Evolutionary conservation across 2,888 invertebrate genomes (phyloP).

Genomic region (Synergus umbraculus): DNA sequence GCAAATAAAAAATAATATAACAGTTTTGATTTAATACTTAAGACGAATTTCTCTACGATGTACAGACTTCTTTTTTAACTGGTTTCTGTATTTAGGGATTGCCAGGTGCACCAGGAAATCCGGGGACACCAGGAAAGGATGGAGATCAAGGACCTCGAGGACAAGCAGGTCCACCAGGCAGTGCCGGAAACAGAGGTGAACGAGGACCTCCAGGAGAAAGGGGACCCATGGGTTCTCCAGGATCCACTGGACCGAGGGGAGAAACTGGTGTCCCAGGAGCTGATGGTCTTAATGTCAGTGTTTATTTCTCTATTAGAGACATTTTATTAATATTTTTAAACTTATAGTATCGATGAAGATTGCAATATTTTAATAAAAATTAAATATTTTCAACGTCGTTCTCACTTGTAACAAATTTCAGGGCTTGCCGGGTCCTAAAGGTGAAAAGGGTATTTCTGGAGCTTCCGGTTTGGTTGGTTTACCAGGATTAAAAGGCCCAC

Average conservation of each 20-base stretch:
- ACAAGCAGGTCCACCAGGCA: constrained; percentile 79
- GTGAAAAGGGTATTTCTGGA: constrained; percentile 79
- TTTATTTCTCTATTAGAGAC: neutral
- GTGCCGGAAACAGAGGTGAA: constrained; percentile 80
- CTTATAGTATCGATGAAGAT: too few species aligned
- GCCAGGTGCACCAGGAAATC: constrained; percentile 85
- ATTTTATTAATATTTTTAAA: neutral
- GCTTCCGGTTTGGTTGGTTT: constrained; percentile 79
- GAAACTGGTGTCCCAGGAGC: constrained; percentile 83
- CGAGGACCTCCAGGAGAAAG: constrained; percentile 88
- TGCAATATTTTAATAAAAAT: neutral
- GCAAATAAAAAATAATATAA: neutral
- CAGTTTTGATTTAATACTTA: neutral
- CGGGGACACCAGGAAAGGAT: constrained; percentile 84
- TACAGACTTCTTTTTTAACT: too few species aligned
- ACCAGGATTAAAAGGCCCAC: constrained; percentile 78
- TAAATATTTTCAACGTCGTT: neutral
- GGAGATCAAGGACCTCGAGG: constrained; percentile 89
- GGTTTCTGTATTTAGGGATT: constrained; percentile 79
- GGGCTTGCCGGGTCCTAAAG: constrained; percentile 79
- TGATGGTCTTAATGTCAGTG: constrained; percentile 84
- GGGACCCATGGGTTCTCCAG: constrained; percentile 84
- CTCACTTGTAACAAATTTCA: constrained; percentile 62
- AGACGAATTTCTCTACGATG: neutral
- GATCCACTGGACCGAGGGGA: constrained; percentile 83